These are phyloP conservation scores for Tyrannus savana DNA, from an alignment of 2,113 vertebrate species.

Conservation along the genomic window DNA sequence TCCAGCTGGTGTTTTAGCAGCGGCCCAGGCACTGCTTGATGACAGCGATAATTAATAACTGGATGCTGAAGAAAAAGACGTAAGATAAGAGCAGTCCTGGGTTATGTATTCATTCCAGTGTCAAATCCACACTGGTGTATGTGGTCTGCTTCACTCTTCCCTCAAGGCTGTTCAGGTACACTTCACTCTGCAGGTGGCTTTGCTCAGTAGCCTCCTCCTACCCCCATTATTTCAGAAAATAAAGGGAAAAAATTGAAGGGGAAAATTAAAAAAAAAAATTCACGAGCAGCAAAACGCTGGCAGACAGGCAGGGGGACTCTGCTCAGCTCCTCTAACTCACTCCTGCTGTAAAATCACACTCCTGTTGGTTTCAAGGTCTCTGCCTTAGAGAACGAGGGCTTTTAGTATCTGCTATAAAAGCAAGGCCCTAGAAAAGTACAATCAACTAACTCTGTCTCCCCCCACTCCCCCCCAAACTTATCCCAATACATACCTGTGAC, in stretches of 20 bases:
- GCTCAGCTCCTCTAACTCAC: neutral
- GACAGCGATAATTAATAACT: neutral
- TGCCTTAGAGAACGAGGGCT: neutral
- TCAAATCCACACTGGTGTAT: neutral
- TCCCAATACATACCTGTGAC: neutral
- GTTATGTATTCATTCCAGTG: neutral
- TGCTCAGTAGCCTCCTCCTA: neutral
- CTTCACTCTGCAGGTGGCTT: neutral
- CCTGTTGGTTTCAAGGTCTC: neutral
- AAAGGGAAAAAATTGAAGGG: neutral
- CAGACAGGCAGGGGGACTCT: neutral
- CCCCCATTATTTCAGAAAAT: neutral
- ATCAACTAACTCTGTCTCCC: neutral
- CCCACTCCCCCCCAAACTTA: neutral
- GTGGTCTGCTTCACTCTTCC: neutral
- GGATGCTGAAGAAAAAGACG: neutral
- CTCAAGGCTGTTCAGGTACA: neutral
- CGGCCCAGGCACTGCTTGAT: slow-evolving; percentile 55
- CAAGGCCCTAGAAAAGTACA: neutral
- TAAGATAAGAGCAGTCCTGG: neutral
- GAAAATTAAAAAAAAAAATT: rapidly evolving
- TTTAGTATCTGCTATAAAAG: neutral
- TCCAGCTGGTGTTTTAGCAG: slow-evolving; percentile 73
- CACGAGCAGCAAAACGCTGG: neutral
- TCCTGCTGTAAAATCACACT: neutral